Percentiles rank a stretch among this genome's conserved stretches.
Conservation (phyloP, 2,113 vertebrate genomes). For the Cricetomys ansorgei region DNA sequence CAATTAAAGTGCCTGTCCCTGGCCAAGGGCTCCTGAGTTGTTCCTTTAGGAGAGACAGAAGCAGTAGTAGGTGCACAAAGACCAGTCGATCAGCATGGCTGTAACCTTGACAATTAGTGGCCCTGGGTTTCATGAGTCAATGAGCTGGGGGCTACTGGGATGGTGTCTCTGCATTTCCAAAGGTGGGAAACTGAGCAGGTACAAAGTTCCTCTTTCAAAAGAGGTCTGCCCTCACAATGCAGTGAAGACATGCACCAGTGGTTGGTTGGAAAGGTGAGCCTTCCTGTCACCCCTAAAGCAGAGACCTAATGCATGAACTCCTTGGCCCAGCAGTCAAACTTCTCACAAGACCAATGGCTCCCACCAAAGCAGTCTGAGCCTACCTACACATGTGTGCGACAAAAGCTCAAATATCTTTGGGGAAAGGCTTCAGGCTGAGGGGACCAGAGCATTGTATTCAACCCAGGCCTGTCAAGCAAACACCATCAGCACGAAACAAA, state of each 20-base stretch:
- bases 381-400: too few relatives aligned
- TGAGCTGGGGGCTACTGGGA: neutral
- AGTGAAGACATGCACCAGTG: neutral
- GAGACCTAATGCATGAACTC: neutral
- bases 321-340: neutral
- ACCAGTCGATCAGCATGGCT: neutral
- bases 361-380: neutral
- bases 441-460: neutral
- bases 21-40: neutral
- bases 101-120: neutral
- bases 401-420: too few relatives aligned
- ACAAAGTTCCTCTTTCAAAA: slow-evolving; percentile 5
- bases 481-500: neutral
- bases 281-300: neutral
- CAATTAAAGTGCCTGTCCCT: neutral
- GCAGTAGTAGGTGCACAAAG: neutral
- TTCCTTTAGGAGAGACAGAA: neutral
- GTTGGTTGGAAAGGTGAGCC: neutral
- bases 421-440: neutral
- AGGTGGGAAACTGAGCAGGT: neutral
- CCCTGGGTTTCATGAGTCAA: neutral
- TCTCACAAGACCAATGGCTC: neutral
- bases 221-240: neutral
- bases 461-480: neutral
- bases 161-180: neutral